phyloP scores from a whole-genome alignment of 2,888 invertebrate genomes.

The Mechanitis mazaeus region DNA sequence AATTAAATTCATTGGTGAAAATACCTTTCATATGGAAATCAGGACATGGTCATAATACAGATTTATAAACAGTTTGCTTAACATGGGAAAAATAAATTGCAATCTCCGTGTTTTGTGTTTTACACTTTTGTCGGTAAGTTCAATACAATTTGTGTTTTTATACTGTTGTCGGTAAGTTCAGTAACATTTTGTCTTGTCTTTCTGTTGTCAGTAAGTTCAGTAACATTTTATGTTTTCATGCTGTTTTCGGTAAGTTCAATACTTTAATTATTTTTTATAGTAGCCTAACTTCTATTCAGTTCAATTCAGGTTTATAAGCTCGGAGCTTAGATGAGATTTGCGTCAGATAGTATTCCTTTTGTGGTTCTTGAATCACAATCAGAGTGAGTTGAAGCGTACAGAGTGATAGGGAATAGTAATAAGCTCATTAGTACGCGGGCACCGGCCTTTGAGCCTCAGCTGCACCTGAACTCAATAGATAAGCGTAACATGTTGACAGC shows the following conservation, averaged over 20 bases:
- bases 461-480: neutral
- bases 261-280: neutral
- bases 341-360: constrained; percentile 1
- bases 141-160: neutral
- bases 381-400: neutral
- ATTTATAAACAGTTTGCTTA: constrained; percentile 1
- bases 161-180: too few relatives aligned
- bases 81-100: neutral
- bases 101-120: neutral
- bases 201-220: too few relatives aligned
- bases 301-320: neutral
- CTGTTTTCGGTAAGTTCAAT: too few relatives aligned
- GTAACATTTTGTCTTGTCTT: neutral
- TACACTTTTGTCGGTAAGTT: neutral
- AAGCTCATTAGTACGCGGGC: constrained; percentile 7
- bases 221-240: neutral
- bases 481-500: neutral
- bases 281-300: neutral
- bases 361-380: constrained; percentile 6
- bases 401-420: constrained; percentile 12
- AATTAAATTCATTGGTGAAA: constrained; percentile 22
- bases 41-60: constrained; percentile 11
- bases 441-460: neutral
- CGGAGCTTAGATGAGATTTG: constrained; percentile 1
- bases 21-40: constrained; percentile 19